phyloP scores from a whole-genome alignment of 92 coral and sea anemone species.

The Paragorgia papillata region DNA sequence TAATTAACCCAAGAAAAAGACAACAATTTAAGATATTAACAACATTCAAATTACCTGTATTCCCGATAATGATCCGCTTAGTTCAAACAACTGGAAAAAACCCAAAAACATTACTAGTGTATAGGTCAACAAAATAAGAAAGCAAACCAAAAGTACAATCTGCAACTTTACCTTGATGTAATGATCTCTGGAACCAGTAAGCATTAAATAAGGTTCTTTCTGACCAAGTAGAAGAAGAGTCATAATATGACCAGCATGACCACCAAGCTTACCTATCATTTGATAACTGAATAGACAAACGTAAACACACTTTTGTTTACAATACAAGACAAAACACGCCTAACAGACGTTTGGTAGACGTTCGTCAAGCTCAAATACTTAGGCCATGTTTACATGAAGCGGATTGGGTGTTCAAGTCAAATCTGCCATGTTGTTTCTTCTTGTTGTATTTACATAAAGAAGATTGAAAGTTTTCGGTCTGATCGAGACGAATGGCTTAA shows the following conservation, averaged over 20 bases:
- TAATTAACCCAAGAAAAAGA: no score
- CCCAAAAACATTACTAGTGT: background rate
- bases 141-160: background rate
- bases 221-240: constrained; percentile 68
- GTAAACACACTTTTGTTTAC: no score
- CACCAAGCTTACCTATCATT: constrained; percentile 95
- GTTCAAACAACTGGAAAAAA: constrained; percentile 76
- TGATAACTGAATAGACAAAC: constrained; percentile 62
- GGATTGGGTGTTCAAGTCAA: no score
- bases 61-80: constrained; percentile 78
- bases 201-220: constrained; percentile 71
- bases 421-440: no score
- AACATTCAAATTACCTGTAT: constrained; percentile 65
- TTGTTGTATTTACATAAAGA: no score
- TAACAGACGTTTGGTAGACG: no score
- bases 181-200: constrained; percentile 97
- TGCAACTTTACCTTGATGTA: constrained; percentile 76
- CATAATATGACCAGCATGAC: constrained; percentile 97
- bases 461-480: no score
- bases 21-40: background rate
- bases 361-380: no score
- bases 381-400: no score
- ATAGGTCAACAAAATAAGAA: background rate
- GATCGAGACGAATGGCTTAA: no score
- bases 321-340: no score